Conservation (phyloP, 2,797 vertebrate genomes). For the Pangasius larnaudii region DNA sequence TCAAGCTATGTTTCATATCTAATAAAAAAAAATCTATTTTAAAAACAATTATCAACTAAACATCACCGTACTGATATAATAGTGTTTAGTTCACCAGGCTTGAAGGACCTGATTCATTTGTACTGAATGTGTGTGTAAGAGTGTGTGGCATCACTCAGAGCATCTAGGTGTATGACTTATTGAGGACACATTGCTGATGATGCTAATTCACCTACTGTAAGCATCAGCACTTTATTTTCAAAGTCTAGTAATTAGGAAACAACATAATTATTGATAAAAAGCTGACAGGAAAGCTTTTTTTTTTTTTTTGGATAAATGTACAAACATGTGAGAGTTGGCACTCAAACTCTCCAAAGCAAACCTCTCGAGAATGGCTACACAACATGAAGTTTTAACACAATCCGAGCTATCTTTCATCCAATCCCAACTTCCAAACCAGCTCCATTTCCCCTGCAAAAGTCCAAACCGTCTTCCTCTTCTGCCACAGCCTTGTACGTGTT, state of each 20-base stretch:
- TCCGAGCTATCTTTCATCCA: constrained; percentile 3
- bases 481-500: neutral
- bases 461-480: constrained; percentile 7
- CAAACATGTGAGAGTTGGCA: neutral
- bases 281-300: too few species aligned
- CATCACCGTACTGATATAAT: neutral
- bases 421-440: neutral
- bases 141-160: neutral
- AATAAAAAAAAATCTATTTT: neutral
- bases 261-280: too few species aligned
- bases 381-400: constrained; percentile 7
- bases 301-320: neutral
- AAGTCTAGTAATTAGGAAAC: neutral
- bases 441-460: constrained; percentile 2
- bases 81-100: neutral
- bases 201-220: neutral
- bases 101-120: neutral
- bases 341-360: neutral
- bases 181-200: neutral
- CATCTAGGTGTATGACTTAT: neutral
- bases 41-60: neutral
- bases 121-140: neutral
- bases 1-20: neutral
- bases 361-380: neutral
- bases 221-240: neutral